phyloP scores from a whole-genome alignment of 2,113 vertebrate genomes.

The Brachypodius melanocephalos region DNA sequence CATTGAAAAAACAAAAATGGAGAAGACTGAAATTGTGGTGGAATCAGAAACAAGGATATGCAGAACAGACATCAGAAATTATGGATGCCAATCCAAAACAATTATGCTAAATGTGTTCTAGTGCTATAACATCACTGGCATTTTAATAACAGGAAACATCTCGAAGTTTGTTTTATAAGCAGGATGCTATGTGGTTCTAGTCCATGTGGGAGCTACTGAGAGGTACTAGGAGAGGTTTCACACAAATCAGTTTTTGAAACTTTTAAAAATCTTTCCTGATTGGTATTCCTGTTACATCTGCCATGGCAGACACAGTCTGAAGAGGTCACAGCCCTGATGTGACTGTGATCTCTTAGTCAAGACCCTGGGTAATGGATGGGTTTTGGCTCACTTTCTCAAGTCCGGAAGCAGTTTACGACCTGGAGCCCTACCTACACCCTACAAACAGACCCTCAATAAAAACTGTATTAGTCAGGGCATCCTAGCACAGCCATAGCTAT shows the following conservation, averaged over 20 bases:
- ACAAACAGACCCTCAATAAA: not conserved
- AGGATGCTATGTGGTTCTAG: not conserved
- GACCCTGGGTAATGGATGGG: not conserved
- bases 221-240: not conserved
- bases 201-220: not conserved
- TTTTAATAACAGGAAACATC: not conserved
- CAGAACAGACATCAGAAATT: not conserved
- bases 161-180: not conserved
- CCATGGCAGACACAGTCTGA: not conserved
- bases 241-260: not conserved
- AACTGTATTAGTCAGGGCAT: not conserved
- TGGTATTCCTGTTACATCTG: not conserved
- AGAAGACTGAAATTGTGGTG: not conserved
- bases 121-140: not conserved
- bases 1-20: not conserved
- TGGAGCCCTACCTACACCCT: not conserved
- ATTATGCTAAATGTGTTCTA: not conserved
- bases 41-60: not conserved
- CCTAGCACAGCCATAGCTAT: not conserved
- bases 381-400: not conserved
- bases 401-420: not conserved
- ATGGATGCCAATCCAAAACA: not conserved
- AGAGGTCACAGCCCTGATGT: not conserved
- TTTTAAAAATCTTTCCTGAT: not conserved
- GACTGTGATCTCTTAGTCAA: not conserved